Base-by-base conservation (phyloP, 2,888 invertebrate species). In the Erynnis tages region DNA sequence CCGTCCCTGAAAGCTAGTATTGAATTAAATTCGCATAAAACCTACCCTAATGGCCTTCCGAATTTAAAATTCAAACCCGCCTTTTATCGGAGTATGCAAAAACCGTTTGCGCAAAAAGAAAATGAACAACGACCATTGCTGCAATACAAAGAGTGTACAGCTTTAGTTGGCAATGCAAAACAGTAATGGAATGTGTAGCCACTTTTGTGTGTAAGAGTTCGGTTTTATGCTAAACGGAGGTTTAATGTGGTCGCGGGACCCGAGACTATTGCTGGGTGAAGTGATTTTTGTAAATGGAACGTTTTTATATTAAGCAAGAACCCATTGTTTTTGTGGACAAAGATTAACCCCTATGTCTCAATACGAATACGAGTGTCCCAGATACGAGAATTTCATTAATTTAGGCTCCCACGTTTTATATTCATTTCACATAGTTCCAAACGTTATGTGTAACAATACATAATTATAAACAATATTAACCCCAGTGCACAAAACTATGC, bases 51-150 rank as follows among this genome's bases (percentile, higher is more conserved):
- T 32, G 44, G 32, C 32, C 44, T 11, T 13, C 32, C 14, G n/a
- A 44, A 44, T 44, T 44, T 34, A 34, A 44, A 44, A 44, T 44
- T 44, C 32, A 32, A 44, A 44, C 17, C 17, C 21, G 40, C 2
- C 25, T 25, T 29, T 43, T 43, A 29, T 29, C 29, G 41, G 41
- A 1, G 27, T 27, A 43, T 43, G 29, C 43, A 43, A 43, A 43
- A 17, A 6, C 43, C 29, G 30, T 16, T 30, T 10, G 11, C n/a
- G 13, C 4, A 19, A 17, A 43, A 43, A 43, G 4, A 8, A 30
- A 30, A 30, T 29, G 17, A 19, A 43, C 30, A 10, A 19, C 2
- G n/a, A n/a, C 13, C 29, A 30, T 30, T 30, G 17, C 43, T 14
- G 43, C 43, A 43, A 27, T 6, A 30, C 30, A 43, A 17, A 19